Conservation (phyloP, 2,797 vertebrate genomes). For the Pangasius mekongensis region DNA sequence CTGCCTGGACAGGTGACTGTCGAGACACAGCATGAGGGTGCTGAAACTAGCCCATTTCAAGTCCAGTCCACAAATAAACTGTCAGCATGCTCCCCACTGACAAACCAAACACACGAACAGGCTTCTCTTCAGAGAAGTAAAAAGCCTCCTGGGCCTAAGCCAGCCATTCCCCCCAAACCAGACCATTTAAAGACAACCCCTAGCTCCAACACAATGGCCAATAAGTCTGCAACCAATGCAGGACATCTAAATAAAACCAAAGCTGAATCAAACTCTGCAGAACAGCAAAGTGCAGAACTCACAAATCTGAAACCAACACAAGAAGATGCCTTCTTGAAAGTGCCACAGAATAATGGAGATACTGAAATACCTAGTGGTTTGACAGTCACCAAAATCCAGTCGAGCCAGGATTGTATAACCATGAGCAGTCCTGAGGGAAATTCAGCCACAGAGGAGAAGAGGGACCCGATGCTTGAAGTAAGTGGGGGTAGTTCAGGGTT, state of each 20-base stretch:
- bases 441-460: conserved; percentile 45
- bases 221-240: conserved; percentile 68
- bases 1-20: conserved; percentile 64
- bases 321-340: conserved; percentile 46
- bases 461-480: conserved; percentile 52
- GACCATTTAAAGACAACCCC: conserved; percentile 67
- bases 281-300: conserved; percentile 50
- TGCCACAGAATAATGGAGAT: conserved; percentile 8
- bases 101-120: conserved; percentile 56
- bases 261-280: conserved; percentile 22
- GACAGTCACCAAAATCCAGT: background rate
- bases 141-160: conserved; percentile 70
- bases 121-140: conserved; percentile 62
- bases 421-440: conserved; percentile 22
- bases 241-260: conserved; percentile 58
- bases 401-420: background rate
- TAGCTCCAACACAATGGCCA: conserved; percentile 58
- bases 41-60: conserved; percentile 42
- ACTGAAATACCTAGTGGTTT: background rate
- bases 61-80: conserved; percentile 49
- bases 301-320: conserved; percentile 55
- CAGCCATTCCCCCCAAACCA: conserved; percentile 76
- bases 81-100: conserved; percentile 24
- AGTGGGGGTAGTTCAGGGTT: conserved; percentile 64
- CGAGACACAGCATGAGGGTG: conserved; percentile 39